Conservation (phyloP, 2,888 invertebrate species). For the Dicycla oo region DNA sequence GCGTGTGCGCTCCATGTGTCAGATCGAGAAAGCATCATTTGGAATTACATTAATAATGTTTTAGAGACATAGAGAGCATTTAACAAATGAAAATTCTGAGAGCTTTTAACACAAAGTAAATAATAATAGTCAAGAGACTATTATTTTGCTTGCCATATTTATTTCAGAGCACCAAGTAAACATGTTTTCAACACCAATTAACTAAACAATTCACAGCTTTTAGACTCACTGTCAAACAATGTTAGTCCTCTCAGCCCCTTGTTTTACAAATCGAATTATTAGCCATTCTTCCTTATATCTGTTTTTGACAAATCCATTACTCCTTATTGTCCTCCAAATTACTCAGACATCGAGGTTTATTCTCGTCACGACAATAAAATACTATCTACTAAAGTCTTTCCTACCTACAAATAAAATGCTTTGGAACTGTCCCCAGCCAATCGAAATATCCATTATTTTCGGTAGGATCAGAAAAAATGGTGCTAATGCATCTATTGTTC, state of each 20-base stretch:
- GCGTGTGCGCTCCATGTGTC: too few species aligned
- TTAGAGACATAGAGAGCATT: too few species aligned
- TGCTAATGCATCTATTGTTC: constrained; percentile 75
- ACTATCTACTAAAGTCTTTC: constrained; percentile 20
- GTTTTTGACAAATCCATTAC: constrained; percentile 64
- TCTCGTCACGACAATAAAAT: constrained; percentile 43
- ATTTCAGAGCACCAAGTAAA: constrained; percentile 18
- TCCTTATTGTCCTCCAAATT: constrained; percentile 53
- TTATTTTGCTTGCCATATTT: not conserved
- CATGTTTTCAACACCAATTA: constrained; percentile 28
- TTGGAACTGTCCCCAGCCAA: constrained; percentile 41
- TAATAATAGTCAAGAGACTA: not conserved
- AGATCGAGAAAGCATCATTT: not conserved
- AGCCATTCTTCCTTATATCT: constrained; percentile 57
- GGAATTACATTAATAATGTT: not conserved
- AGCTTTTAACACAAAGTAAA: not conserved
- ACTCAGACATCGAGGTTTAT: constrained; percentile 48
- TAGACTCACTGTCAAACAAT: constrained; percentile 41
- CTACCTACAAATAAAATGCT: constrained; percentile 44
- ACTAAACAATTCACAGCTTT: constrained; percentile 36
- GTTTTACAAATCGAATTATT: constrained; percentile 61
- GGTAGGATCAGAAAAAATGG: constrained; percentile 63
- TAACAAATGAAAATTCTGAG: not conserved
- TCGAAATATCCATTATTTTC: constrained; percentile 62
- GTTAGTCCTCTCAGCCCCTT: constrained; percentile 31